Evolutionary conservation across 2,797 vertebrate genomes (phyloP).

Genomic region (Carduelis carduelis): DNA sequence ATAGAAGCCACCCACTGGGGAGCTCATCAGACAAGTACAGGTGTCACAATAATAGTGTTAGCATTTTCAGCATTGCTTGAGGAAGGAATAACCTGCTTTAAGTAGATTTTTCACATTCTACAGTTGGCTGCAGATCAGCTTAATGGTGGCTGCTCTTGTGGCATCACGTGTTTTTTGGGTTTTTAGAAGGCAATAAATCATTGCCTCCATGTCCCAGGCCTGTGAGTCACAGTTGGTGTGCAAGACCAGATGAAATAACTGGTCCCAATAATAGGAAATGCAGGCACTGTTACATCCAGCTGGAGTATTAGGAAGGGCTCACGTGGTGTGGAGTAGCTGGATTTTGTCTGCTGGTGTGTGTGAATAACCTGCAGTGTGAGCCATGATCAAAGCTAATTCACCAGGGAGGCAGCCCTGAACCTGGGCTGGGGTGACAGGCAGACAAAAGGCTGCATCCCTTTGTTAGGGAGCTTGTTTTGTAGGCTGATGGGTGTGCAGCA

Average conservation of each 20-base stretch:
- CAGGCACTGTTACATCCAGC: not conserved
- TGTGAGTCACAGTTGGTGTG: not conserved
- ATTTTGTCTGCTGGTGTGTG: not conserved
- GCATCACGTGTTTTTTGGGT: not conserved
- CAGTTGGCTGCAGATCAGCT: not conserved
- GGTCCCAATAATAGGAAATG: not conserved
- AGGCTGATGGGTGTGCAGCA: not conserved
- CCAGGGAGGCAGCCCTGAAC: not conserved
- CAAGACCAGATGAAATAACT: not conserved
- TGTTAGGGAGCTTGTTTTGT: not conserved
- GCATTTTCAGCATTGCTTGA: not conserved
- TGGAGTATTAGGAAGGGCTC: not conserved
- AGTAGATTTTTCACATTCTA: not conserved
- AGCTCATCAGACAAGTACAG: slow-evolving; percentile 2
- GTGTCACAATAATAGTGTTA: not conserved
- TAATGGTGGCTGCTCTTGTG: not conserved
- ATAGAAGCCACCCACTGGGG: slow-evolving; percentile 26
- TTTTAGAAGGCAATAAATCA: not conserved
- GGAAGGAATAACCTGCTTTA: not conserved
- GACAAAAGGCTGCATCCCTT: not conserved
- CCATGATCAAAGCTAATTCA: slow-evolving; percentile 3
- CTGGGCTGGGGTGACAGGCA: not conserved
- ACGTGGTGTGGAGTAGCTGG: not conserved
- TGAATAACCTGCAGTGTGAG: not conserved
- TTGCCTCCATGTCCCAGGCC: not conserved